Evolutionary conservation across 2,888 invertebrate species (phyloP).

Genomic region (Rhagium mordax): DNA sequence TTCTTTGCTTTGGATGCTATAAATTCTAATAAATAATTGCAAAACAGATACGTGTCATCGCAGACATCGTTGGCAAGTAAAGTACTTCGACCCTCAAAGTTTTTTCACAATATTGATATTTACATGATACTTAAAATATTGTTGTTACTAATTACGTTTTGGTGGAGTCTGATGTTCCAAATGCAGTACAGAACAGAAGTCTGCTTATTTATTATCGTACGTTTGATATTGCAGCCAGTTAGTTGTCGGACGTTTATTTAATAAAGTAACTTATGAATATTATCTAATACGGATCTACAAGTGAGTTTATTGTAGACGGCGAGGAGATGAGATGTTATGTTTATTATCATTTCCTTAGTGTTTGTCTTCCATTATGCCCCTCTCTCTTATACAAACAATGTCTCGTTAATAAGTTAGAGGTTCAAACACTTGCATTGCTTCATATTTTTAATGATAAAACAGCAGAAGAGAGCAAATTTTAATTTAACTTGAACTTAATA

Average conservation of each 20-base stretch:
- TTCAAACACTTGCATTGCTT: constrained; percentile 18
- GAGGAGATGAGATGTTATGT: constrained; percentile 53
- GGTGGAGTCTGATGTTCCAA: not conserved
- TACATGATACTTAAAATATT: too few relatives aligned
- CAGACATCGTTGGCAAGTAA: too few relatives aligned
- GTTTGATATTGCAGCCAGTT: constrained; percentile 2
- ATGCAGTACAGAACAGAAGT: not conserved
- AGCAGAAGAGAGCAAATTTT: not conserved
- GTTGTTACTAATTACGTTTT: too few relatives aligned
- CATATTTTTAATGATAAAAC: constrained; percentile 7
- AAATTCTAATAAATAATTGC: too few relatives aligned
- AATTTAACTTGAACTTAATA: constrained; percentile 9
- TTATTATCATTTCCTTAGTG: constrained; percentile 60
- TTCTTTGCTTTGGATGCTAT: too few relatives aligned
- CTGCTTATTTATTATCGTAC: not conserved
- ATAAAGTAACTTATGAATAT: constrained; percentile 39
- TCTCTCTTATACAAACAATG: constrained; percentile 60
- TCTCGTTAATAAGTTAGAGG: constrained; percentile 47
- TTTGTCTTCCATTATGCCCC: constrained; percentile 61
- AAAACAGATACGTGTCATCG: too few relatives aligned
- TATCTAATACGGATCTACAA: constrained; percentile 36
- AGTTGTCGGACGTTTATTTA: constrained; percentile 30
- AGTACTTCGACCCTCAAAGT: too few relatives aligned
- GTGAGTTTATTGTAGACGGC: constrained; percentile 29
- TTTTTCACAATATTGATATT: too few relatives aligned